These are phyloP conservation scores for Saxidomus purpurata DNA, from an alignment of 1,140 invertebrate genomes.

Conservation along the genomic window DNA sequence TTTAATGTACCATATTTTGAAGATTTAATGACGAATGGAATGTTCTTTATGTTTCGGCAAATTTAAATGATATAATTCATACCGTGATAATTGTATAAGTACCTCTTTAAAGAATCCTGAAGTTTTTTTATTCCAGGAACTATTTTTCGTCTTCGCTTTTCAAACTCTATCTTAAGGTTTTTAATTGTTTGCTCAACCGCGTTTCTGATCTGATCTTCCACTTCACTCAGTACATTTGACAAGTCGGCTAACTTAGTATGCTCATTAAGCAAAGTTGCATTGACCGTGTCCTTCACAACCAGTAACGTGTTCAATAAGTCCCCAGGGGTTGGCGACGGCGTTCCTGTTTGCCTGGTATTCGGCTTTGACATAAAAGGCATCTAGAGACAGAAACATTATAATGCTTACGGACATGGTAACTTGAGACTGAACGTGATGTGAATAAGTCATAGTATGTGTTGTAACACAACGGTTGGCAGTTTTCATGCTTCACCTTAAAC, in stretches of 20 bases:
- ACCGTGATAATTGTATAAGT: too few species aligned
- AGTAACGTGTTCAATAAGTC: constrained; percentile 54
- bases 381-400: too few species aligned
- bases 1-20: too few species aligned
- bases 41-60: too few species aligned
- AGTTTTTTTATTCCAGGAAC: constrained; percentile 50
- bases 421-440: too few species aligned
- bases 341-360: not conserved
- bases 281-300: constrained; percentile 26
- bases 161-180: constrained; percentile 27
- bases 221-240: constrained; percentile 35
- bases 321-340: constrained; percentile 31
- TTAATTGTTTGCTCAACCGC: constrained; percentile 11
- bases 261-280: constrained; percentile 35
- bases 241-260: constrained; percentile 14
- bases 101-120: constrained; percentile 51
- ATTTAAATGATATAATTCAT: too few species aligned
- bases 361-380: constrained; percentile 26
- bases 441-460: too few species aligned
- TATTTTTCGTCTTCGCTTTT: constrained; percentile 43
- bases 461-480: too few species aligned
- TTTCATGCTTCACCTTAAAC: too few species aligned
- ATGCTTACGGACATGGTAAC: too few species aligned
- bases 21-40: too few species aligned
- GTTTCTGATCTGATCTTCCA: constrained; percentile 44